Evolutionary conservation across 2,797 vertebrate species (phyloP), one percentile per base, ranked within the genome.

Genomic region (Denticeps clupeoides): DNA sequence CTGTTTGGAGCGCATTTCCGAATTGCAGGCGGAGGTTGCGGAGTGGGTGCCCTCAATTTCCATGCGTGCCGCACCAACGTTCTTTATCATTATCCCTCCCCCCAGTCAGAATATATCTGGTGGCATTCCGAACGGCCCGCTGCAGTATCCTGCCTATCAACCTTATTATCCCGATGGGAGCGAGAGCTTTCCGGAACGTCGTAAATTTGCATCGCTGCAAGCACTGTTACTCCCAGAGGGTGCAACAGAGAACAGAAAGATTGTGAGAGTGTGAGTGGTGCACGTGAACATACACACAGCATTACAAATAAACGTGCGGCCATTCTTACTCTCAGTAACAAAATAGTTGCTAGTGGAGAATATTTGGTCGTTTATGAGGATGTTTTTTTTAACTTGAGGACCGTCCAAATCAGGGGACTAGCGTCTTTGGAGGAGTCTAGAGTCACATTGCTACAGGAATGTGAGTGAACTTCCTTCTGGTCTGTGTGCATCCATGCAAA

Each of bases 201-300:
- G 70, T 65, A 72, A 74, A 76, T 81, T 78, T 78, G 70, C 79
- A 76, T 78, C 59, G 74, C 75, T 78, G 27, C 59, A 66, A 74
- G 77, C 77, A 73, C 49, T 53, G 52, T 60, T 59, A 45, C 56
- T 70, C 71, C 72, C 62, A 9, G 45, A 58, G 53, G 60, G 15
- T 35, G 13, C 24, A 25, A 5, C 24, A 25, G 24, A 25, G 25
- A 25, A 25, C 24, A 25, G 24, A 25, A 25, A 25, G 24, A 25
- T 23, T 22, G 22, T 3, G 22, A 23, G 3, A 6, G 32, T 35
- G 35, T 12, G 6, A n/a, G 28, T 2, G 6, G 15, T n/a, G n/a
- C 13, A 7, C 33, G 33, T 13, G 13, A 4, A 33, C 1, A 15
- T 31, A 13, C 12, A 5, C 22, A 5, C 5, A 23, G 22, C 5